phyloP scores from a whole-genome alignment of 2,888 invertebrate species.

The Cylloceria caligata region DNA sequence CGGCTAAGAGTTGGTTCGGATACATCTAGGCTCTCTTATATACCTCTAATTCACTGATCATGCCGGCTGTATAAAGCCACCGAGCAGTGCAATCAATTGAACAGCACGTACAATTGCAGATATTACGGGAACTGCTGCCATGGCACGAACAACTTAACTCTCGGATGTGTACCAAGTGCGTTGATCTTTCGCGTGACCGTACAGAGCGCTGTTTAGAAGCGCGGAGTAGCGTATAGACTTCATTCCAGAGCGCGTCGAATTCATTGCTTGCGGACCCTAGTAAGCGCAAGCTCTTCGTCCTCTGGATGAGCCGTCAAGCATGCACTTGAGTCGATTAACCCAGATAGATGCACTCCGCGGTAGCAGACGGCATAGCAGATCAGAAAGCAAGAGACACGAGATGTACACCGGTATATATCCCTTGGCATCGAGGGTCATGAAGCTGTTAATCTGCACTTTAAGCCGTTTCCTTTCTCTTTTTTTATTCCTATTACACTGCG shows the following conservation, averaged over 20 bases:
- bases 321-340: slow-evolving; percentile 74
- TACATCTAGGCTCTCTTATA: background rate
- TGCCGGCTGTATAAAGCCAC: background rate
- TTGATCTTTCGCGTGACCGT: slow-evolving; percentile 25
- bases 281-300: background rate
- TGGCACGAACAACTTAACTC: no score
- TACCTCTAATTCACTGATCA: slow-evolving; percentile 8
- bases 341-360: slow-evolving; percentile 62
- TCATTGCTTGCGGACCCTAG: background rate
- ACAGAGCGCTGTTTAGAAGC: slow-evolving; percentile 1
- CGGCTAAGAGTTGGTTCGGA: background rate
- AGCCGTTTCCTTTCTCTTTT: slow-evolving; percentile 4
- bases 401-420: background rate
- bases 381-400: slow-evolving; percentile 11
- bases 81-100: slow-evolving; percentile 5
- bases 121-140: slow-evolving; percentile 7
- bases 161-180: no score
- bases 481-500: slow-evolving; percentile 15
- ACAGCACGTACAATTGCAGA: slow-evolving; percentile 16
- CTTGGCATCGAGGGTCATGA: slow-evolving; percentile 1
- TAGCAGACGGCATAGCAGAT: slow-evolving; percentile 3
- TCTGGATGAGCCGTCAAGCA: slow-evolving; percentile 52
- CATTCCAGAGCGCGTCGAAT: slow-evolving; percentile 25
- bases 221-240: background rate
- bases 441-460: slow-evolving; percentile 16